Base-by-base conservation (phyloP, 2,797 vertebrate genomes). In the Arrhamphus sclerolepis region DNA sequence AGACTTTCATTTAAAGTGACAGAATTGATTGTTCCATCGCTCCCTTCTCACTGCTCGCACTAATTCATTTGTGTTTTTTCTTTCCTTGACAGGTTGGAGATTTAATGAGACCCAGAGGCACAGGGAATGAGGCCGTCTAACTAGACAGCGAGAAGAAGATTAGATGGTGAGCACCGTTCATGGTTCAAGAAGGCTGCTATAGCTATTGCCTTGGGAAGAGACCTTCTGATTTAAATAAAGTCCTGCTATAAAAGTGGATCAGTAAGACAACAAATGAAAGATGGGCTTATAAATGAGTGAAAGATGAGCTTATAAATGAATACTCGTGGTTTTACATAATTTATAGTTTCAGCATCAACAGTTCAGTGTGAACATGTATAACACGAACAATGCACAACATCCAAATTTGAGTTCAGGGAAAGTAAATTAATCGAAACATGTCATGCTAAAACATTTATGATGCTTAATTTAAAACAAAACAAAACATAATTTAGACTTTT, bases 81-180 rank as follows among this genome's bases (percentile, higher is more conserved):
- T 61, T 62, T 65, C 14, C 20, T 22, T 24, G 28, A 63, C 50
- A 62, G 49, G 19, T 22, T 34, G 18, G 13, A 72, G 46, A 66
- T 55, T 70, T 54, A 79, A 76, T 77, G 56, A 82, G 46, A 74
- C 44, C 28, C 51, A 1, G 48, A 43, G 56, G 48, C 58, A 18
- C 16, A 6, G 38, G 42, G 46, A 67, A 28, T 38, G 16, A 21
- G 6, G 28, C 28, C 41, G 59, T 59, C 34, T 52, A 47, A 60
- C 10, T 16, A 31, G 44, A 68, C 24, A 9, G 22, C 26, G 52
- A 24, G 44, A 34, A 24, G 58, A 34, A 4, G 18, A 72, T 14
- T 20, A 40, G 50, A 47, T 1, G 24, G 41, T n/a, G 24, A 34
- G 58, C 22, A 39, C 19, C 28, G 39, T 39, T 59, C 50, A 53